Evolutionary conservation across 2,888 invertebrate species (phyloP).

Genomic region (Drosophila anomalata): DNA sequence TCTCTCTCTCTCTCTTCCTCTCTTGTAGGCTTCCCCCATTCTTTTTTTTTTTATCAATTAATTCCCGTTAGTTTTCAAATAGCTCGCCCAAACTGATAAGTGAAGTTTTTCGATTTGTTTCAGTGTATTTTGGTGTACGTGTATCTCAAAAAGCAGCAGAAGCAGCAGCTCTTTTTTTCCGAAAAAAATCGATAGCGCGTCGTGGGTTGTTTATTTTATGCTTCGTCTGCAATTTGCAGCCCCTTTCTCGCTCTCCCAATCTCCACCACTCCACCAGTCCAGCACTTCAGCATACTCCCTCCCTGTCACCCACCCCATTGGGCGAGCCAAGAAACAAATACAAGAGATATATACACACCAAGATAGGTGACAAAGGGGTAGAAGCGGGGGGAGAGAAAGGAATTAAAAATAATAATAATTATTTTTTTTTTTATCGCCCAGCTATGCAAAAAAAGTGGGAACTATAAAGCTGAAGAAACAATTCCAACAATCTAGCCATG

Average conservation of each 20-base stretch:
- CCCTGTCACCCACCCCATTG: conserved; percentile 32
- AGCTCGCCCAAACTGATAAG: background rate
- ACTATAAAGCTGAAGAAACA: conserved; percentile 19
- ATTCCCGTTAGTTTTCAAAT: background rate
- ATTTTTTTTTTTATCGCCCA: conserved; percentile 25
- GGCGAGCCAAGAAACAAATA: conserved; percentile 6
- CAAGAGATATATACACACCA: conserved; percentile 16
- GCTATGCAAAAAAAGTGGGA: conserved; percentile 27
- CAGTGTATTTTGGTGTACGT: conserved; percentile 29
- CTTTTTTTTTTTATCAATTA: background rate
- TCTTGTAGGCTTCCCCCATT: background rate
- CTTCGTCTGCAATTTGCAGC: conserved; percentile 79
- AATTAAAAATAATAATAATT: conserved; percentile 46
- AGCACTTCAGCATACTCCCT: conserved; percentile 9
- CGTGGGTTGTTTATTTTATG: conserved; percentile 77
- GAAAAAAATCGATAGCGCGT: conserved; percentile 69
- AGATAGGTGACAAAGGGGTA: conserved; percentile 15
- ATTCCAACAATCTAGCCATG: conserved; percentile 36
- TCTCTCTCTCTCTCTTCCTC: background rate
- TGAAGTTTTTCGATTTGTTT: conserved; percentile 8
- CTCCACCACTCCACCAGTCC: conserved; percentile 17
- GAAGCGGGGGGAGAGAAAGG: conserved; percentile 9
- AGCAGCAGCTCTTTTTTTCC: conserved; percentile 63
- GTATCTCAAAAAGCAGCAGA: conserved; percentile 47
- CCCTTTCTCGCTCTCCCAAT: conserved; percentile 37